Percentiles rank a stretch among this genome's conserved stretches.
phyloP scores from a whole-genome alignment of 2,888 invertebrate genomes.

The Machimus rusticus region DNA sequence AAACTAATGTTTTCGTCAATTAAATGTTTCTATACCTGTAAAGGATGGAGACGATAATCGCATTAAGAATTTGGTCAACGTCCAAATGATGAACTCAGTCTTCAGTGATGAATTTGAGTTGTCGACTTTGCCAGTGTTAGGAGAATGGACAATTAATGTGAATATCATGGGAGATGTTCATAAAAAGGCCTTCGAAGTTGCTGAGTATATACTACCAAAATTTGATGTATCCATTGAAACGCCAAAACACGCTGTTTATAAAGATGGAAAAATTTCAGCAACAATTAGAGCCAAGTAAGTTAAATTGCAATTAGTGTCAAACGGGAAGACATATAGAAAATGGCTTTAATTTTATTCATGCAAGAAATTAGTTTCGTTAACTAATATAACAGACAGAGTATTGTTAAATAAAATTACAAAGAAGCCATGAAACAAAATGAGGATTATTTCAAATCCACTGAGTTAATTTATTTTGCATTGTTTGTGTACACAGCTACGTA shows the following conservation, averaged over 20 bases:
- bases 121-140: constrained; percentile 83
- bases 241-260: constrained; percentile 81
- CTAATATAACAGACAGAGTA: no score
- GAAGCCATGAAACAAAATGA: no score
- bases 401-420: no score
- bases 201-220: constrained; percentile 92
- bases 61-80: constrained; percentile 80
- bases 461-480: no score
- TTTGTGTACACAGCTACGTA: no score
- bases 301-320: no score
- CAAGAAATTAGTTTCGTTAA: no score
- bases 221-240: constrained; percentile 88
- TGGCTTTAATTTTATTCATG: no score
- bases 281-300: constrained; percentile 82
- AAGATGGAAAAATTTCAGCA: constrained; percentile 78
- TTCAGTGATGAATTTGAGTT: constrained; percentile 78
- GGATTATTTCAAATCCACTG: no score
- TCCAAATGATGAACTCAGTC: constrained; percentile 75
- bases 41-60: constrained; percentile 79
- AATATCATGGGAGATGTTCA: constrained; percentile 66
- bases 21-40: neutral
- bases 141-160: constrained; percentile 85
- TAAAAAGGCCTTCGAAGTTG: constrained; percentile 70
- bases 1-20: neutral
- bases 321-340: no score